These are phyloP conservation scores for Diogma glabrata DNA, from an alignment of 2,888 invertebrate species.

Conservation along the genomic window DNA sequence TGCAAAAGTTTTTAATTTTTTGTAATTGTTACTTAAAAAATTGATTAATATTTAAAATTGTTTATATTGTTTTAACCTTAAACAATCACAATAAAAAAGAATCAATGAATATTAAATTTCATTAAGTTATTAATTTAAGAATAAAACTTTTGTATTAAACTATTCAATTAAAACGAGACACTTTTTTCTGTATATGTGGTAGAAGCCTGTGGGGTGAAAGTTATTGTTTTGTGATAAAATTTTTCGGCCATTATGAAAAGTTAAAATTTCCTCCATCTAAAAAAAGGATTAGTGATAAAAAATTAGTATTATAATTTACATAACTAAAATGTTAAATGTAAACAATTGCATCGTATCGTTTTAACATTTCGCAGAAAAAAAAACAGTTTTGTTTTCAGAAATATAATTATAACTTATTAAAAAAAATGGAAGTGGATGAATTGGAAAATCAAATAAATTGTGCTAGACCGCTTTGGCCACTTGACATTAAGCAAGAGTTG, in stretches of 20 bases:
- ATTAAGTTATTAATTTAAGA: no score
- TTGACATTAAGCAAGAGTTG: conserved; percentile 33
- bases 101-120: no score
- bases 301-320: background rate
- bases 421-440: conserved; percentile 35
- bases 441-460: conserved; percentile 33
- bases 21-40: conserved; percentile 3
- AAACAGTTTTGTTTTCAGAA: no score
- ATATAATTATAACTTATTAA: no score
- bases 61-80: conserved; percentile 2
- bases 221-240: conserved; percentile 7
- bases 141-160: no score
- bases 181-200: conserved; percentile 2
- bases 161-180: no score
- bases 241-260: conserved; percentile 9
- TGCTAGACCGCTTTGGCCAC: conserved; percentile 32
- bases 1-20: conserved; percentile 5
- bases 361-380: no score
- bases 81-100: no score
- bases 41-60: conserved; percentile 5
- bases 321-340: no score
- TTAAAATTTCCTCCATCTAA: conserved; percentile 6
- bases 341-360: no score
- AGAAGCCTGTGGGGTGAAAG: conserved; percentile 9
- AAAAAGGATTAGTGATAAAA: background rate